Evolutionary conservation across 23 tunicate genomes (phyloP).

Genomic region (Halocynthia aurantium): DNA sequence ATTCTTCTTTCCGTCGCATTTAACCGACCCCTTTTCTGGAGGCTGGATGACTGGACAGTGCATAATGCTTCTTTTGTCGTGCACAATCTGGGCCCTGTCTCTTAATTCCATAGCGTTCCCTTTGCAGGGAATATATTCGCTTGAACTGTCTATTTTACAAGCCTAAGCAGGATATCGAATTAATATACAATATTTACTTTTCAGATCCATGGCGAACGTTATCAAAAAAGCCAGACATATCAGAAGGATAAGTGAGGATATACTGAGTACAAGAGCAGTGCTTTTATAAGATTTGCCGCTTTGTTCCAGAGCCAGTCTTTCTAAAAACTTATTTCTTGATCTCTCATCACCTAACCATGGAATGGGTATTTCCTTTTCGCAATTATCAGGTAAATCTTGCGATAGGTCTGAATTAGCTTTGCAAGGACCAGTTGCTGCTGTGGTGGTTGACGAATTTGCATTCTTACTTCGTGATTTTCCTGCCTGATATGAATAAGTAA

Average conservation of each 20-base stretch:
- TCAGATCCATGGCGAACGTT: background rate
- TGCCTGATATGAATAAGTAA: too few relatives aligned
- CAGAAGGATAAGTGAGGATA: background rate
- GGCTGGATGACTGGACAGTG: background rate
- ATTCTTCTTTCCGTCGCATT: conserved; percentile 1
- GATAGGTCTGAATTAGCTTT: background rate
- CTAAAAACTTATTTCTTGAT: background rate
- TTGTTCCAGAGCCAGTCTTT: background rate
- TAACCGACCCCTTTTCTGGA: background rate
- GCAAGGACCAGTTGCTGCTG: background rate
- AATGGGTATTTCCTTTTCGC: background rate
- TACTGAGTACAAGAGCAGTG: background rate
- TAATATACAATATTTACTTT: background rate
- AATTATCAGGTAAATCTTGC: background rate
- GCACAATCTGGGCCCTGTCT: too few relatives aligned
- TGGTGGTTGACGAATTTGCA: background rate
- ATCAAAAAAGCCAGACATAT: background rate
- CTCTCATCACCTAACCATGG: background rate
- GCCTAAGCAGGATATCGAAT: background rate
- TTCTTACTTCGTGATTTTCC: background rate
- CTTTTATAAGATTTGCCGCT: background rate
- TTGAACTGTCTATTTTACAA: too few relatives aligned
- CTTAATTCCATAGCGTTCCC: too few relatives aligned
- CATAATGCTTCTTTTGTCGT: background rate
- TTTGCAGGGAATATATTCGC: too few relatives aligned